A percentile compares a stretch with the other conserved stretches of the same genome.
Evolutionary conservation across 2,888 invertebrate species (phyloP).

Genomic region (Platerodrilus igneus): DNA sequence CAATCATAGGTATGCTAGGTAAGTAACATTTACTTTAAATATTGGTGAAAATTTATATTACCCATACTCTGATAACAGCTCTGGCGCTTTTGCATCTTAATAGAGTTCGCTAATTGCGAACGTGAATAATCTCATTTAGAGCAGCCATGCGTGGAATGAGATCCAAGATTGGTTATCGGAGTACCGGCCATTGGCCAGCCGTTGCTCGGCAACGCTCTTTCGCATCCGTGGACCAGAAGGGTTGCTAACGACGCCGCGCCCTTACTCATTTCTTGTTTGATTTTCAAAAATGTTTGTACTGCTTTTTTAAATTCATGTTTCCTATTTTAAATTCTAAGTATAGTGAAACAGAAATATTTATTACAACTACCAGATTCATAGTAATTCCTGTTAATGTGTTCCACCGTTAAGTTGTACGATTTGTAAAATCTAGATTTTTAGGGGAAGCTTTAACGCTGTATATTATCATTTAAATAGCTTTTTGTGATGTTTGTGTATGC

Average conservation of each 20-base stretch:
- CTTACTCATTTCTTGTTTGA: constrained; percentile 17
- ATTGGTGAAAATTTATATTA: constrained; percentile 10
- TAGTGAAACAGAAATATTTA: no score
- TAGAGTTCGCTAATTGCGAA: constrained; percentile 28
- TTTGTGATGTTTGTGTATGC: no score
- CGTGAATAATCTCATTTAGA: constrained; percentile 39
- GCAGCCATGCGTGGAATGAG: constrained; percentile 48
- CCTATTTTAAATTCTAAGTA: no score
- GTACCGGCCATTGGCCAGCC: constrained; percentile 45
- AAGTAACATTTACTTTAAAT: no score
- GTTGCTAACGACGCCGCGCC: constrained; percentile 27
- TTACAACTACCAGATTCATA: no score
- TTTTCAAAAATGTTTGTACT: constrained; percentile 18
- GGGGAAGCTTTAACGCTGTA: no score
- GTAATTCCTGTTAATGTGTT: no score
- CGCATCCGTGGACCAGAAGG: constrained; percentile 35
- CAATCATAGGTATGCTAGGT: constrained; percentile 70
- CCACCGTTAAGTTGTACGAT: no score
- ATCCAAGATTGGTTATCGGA: constrained; percentile 49
- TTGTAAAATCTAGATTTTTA: no score
- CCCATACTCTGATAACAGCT: constrained; percentile 5
- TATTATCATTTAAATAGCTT: no score
- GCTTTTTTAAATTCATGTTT: constrained; percentile 5
- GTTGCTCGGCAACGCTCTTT: constrained; percentile 42
- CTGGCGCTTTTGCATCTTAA: constrained; percentile 21